Evolutionary conservation across 2,888 invertebrate species (phyloP).

Genomic region (Cerceris rybyensis): DNA sequence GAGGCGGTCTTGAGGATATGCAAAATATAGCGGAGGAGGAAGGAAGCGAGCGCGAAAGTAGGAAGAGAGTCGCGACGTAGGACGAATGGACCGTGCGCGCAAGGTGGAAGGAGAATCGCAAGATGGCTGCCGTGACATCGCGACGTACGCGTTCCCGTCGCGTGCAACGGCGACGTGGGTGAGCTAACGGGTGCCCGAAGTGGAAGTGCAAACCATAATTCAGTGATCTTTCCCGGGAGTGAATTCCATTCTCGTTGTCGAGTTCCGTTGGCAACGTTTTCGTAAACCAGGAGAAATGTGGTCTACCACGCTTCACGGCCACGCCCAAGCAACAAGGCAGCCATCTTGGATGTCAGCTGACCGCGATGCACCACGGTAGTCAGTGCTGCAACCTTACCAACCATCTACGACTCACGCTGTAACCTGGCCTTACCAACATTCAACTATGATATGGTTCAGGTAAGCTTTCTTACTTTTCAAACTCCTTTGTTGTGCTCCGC

Average conservation of each 20-base stretch:
- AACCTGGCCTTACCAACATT: slow-evolving; percentile 56
- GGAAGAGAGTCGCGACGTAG: slow-evolving; percentile 51
- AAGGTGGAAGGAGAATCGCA: slow-evolving; percentile 69
- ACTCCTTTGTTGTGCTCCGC: slow-evolving; percentile 1
- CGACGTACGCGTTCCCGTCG: slow-evolving; percentile 71
- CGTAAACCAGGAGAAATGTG: slow-evolving; percentile 48
- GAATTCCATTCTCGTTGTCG: slow-evolving; percentile 50
- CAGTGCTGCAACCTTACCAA: slow-evolving; percentile 70
- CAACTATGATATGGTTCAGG: slow-evolving; percentile 67
- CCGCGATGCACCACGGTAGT: slow-evolving; percentile 75
- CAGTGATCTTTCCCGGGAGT: slow-evolving; percentile 64
- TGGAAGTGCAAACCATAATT: slow-evolving; percentile 60
- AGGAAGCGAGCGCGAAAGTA: slow-evolving; percentile 27
- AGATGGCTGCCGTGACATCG: slow-evolving; percentile 75
- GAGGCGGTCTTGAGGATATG: slow-evolving; percentile 49
- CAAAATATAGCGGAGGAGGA: slow-evolving; percentile 39
- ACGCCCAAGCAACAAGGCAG: slow-evolving; percentile 78
- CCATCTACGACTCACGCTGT: slow-evolving; percentile 39
- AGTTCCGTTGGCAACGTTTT: slow-evolving; percentile 52
- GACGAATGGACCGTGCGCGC: slow-evolving; percentile 66
- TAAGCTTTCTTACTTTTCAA: slow-evolving; percentile 50
- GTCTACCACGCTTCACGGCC: slow-evolving; percentile 66
- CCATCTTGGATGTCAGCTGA: slow-evolving; percentile 78
- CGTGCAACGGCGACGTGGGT: slow-evolving; percentile 62
- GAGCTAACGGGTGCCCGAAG: slow-evolving; percentile 57